Conservation (phyloP, 2,888 invertebrate genomes). For the Amphipoea lucens region DNA sequence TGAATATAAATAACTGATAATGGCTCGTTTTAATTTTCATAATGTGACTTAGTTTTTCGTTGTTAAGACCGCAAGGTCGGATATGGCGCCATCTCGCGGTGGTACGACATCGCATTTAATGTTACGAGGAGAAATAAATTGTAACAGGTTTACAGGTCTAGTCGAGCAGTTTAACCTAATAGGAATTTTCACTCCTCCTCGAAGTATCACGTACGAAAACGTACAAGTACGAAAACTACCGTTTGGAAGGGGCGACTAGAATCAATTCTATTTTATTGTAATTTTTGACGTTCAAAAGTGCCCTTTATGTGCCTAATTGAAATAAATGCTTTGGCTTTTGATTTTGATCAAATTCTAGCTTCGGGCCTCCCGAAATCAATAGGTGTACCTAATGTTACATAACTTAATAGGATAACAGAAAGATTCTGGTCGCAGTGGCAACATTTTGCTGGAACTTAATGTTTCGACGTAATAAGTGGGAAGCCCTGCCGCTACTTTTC, state of each 20-base stretch:
- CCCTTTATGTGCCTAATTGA: too few species aligned
- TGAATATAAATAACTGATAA: constrained; percentile 60
- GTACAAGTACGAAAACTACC: too few species aligned
- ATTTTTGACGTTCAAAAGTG: too few species aligned
- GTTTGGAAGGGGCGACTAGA: too few species aligned
- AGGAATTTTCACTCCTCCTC: constrained; percentile 41
- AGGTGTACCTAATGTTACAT: constrained; percentile 49
- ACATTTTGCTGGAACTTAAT: constrained; percentile 57
- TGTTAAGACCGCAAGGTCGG: constrained; percentile 68
- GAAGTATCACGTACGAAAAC: constrained; percentile 15
- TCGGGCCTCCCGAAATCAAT: constrained; percentile 44
- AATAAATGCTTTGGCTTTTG: too few species aligned
- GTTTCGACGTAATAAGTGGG: constrained; percentile 53
- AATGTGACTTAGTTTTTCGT: constrained; percentile 67
- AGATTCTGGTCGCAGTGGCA: constrained; percentile 35
- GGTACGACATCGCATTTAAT: constrained; percentile 71
- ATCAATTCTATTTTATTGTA: too few species aligned
- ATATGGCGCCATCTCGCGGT: constrained; percentile 70
- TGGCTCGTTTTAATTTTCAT: constrained; percentile 68
- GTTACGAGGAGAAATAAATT: constrained; percentile 45
- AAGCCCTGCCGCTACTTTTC: constrained; percentile 32
- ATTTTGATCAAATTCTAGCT: constrained; percentile 8
- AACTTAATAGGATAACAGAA: constrained; percentile 48
- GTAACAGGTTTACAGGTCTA: constrained; percentile 36
- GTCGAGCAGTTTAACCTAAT: constrained; percentile 42